A percentile compares a stretch with the other conserved stretches of the same genome.
These are phyloP conservation scores for Diplogasteroides magnus DNA, from an alignment of 1,140 invertebrate species.

Conservation along the genomic window DNA sequence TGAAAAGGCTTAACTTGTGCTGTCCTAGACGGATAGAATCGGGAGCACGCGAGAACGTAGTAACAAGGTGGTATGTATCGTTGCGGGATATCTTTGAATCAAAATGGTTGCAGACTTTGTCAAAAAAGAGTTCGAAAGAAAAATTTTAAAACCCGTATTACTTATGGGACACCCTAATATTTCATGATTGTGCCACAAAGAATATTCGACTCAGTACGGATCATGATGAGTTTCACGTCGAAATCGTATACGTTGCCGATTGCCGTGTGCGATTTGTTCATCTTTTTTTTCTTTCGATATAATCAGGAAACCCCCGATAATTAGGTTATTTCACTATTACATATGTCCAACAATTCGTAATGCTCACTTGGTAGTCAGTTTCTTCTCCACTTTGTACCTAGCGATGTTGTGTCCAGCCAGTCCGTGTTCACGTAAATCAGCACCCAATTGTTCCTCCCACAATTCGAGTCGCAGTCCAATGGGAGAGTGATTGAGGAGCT, in stretches of 20 bases:
- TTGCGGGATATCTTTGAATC: too few species aligned
- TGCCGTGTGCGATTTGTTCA: background rate
- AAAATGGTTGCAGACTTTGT: too few species aligned
- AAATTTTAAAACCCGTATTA: too few species aligned
- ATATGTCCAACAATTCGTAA: background rate
- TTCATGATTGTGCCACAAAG: background rate
- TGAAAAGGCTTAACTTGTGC: too few species aligned
- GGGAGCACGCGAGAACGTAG: too few species aligned
- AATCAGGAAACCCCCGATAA: background rate
- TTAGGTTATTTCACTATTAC: background rate
- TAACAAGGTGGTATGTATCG: too few species aligned
- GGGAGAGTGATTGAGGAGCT: conserved; percentile 73
- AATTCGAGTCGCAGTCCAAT: conserved; percentile 73
- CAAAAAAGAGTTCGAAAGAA: too few species aligned
- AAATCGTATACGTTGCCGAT: background rate
- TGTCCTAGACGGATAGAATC: too few species aligned
- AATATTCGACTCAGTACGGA: background rate
- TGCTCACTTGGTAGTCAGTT: conserved; percentile 41
- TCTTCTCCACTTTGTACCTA: conserved; percentile 44
- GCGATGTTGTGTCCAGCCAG: conserved; percentile 59
- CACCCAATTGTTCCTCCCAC: conserved; percentile 76
- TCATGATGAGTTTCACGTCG: background rate
- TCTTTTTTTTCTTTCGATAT: background rate
- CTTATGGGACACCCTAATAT: too few species aligned
- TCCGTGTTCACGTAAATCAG: conserved; percentile 78